phyloP scores from a whole-genome alignment of 2,888 invertebrate species.

The Macrosoma leucophasiata region DNA sequence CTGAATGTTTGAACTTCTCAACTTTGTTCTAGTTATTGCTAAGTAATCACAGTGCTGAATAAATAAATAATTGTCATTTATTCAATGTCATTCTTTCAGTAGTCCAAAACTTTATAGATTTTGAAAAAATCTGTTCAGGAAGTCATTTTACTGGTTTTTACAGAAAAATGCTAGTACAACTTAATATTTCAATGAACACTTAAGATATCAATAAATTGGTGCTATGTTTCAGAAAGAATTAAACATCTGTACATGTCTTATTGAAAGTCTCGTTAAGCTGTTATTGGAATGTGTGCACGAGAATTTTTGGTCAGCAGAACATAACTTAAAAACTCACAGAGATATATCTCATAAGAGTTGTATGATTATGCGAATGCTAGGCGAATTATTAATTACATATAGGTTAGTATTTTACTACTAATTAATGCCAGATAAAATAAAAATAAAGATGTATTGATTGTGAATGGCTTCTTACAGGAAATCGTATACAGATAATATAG shows the following conservation, averaged over 20 bases:
- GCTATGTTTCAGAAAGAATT: constrained; percentile 68
- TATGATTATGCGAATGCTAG: constrained; percentile 73
- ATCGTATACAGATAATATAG: constrained; percentile 40
- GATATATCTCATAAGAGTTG: constrained; percentile 71
- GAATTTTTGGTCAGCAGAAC: constrained; percentile 70
- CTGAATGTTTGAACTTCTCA: too few species aligned
- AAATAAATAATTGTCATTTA: too few species aligned
- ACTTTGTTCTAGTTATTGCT: too few species aligned
- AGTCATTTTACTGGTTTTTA: too few species aligned
- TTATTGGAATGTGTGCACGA: constrained; percentile 71
- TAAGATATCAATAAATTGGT: too few species aligned
- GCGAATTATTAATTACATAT: constrained; percentile 73
- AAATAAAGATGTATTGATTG: constrained; percentile 1
- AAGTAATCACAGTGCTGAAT: too few species aligned
- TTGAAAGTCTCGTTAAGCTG: constrained; percentile 68
- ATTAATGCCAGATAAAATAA: neutral
- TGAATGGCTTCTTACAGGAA: constrained; percentile 44
- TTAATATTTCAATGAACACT: too few species aligned
- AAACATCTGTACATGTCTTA: constrained; percentile 57
- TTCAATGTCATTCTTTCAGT: too few species aligned
- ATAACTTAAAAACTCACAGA: constrained; percentile 54
- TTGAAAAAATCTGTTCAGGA: too few species aligned
- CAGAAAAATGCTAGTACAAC: too few species aligned
- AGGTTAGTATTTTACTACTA: constrained; percentile 42
- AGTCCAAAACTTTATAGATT: too few species aligned